Evolutionary conservation across 2,113 vertebrate genomes (phyloP).

Genomic region (Chloroceryle aenea): DNA sequence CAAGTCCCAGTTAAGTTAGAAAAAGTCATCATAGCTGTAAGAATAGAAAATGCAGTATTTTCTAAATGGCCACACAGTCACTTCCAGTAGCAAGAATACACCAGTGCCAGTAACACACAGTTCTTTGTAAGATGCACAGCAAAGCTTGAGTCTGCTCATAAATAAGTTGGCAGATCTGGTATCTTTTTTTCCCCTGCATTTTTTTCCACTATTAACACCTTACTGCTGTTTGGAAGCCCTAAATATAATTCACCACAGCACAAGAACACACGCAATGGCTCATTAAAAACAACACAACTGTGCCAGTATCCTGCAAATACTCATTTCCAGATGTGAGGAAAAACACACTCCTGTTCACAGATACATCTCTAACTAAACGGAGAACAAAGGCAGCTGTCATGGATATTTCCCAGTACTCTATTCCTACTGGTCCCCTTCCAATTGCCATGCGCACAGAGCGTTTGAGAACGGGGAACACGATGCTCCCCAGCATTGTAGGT

Average conservation of each 20-base stretch:
- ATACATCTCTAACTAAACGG: background rate
- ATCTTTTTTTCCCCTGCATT: background rate
- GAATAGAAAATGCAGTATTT: too few species aligned
- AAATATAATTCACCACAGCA: background rate
- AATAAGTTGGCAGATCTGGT: background rate
- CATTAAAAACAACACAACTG: background rate
- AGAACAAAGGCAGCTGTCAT: background rate
- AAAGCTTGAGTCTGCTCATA: background rate
- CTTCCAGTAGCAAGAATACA: background rate
- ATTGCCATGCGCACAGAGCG: rapidly evolving
- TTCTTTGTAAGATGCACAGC: background rate
- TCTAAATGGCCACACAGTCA: background rate
- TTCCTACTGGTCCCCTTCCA: background rate
- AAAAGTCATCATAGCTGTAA: background rate
- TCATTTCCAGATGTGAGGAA: background rate
- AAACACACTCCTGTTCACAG: background rate
- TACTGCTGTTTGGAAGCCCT: background rate
- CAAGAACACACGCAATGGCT: background rate
- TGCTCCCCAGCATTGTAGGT: background rate
- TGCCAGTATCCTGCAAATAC: background rate
- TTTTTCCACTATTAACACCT: background rate
- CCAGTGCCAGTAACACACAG: background rate
- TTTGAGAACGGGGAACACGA: background rate
- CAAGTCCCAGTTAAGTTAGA: background rate
- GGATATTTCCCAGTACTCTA: background rate